A percentile compares a stretch with the other conserved stretches of the same genome.
phyloP scores from a whole-genome alignment of 2,113 vertebrate genomes.

The Amphilophus citrinellus region DNA sequence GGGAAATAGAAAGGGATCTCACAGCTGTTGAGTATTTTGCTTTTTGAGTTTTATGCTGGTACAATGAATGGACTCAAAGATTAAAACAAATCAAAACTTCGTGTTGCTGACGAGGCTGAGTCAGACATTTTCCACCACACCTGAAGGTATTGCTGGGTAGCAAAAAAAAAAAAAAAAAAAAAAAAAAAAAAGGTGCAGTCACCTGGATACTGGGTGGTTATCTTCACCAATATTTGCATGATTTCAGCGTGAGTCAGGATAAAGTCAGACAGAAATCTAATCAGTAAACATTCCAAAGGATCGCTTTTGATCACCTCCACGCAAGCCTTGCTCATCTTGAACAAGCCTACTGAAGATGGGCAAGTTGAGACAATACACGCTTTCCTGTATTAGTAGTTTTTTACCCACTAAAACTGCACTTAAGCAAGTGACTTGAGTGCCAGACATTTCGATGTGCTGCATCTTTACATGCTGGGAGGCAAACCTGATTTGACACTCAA shows the following conservation, averaged over 20 bases:
- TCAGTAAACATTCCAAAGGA: neutral
- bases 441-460: neutral
- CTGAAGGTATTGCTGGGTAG: neutral
- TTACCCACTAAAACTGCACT: neutral
- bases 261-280: neutral
- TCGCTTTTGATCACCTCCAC: neutral
- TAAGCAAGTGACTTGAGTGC: neutral
- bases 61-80: neutral
- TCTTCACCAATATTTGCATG: neutral
- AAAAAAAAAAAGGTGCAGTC: neutral
- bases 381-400: neutral
- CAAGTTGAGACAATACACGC: neutral
- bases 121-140: neutral
- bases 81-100: no score
- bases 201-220: neutral
- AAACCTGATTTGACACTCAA: neutral
- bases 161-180: neutral
- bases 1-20: neutral
- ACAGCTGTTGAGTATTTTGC: neutral
- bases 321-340: neutral
- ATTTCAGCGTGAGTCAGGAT: neutral
- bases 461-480: neutral
- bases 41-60: neutral
- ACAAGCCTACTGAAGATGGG: neutral
- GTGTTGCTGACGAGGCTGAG: neutral